phyloP scores from a whole-genome alignment of 2,797 vertebrate genomes.

The Picus viridis region DNA sequence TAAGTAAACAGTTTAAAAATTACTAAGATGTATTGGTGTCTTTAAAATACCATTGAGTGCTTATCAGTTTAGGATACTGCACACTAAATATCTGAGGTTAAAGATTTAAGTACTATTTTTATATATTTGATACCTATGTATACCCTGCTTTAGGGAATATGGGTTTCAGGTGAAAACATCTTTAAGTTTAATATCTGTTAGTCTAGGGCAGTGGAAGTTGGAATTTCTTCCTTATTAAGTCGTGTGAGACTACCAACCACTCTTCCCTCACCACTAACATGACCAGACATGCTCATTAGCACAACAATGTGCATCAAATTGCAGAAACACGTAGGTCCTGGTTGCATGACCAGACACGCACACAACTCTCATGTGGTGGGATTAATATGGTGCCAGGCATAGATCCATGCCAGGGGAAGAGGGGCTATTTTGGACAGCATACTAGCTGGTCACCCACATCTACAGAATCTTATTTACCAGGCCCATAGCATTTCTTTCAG shows the following conservation, averaged over 20 bases:
- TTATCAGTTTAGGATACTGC: neutral
- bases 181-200: neutral
- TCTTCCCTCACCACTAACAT: neutral
- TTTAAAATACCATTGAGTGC: neutral
- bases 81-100: neutral
- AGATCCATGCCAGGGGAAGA: neutral
- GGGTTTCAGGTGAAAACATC: neutral
- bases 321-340: neutral
- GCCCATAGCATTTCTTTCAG: neutral
- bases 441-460: neutral
- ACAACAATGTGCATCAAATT: neutral
- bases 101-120: neutral
- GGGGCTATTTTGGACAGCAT: neutral
- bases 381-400: rapidly evolving
- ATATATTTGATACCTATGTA: rapidly evolving
- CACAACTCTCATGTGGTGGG: neutral
- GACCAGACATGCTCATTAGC: rapidly evolving
- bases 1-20: neutral
- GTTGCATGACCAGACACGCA: rapidly evolving
- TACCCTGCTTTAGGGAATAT: neutral
- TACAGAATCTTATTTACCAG: neutral
- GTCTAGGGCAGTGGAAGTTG: neutral
- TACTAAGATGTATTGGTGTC: neutral
- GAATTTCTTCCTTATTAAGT: neutral
- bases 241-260: rapidly evolving